Evolutionary conservation across 92 coral and sea anemone species (phyloP), one percentile per base, ranked within the genome.

Genomic region (Zoanthus sociatus): DNA sequence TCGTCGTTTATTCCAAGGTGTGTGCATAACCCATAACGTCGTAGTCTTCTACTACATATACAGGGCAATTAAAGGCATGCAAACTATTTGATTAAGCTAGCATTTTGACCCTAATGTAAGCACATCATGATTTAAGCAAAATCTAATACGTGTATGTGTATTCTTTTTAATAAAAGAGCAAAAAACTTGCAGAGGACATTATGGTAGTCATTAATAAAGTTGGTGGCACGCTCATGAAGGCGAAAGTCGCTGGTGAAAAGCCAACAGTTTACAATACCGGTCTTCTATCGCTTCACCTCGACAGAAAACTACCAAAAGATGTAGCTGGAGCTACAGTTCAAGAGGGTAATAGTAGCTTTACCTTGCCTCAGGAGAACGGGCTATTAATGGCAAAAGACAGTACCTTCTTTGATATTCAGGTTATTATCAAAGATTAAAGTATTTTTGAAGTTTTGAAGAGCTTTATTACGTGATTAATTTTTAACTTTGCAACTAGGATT

Each of bases 191-290:
- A 13, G 44, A 63, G 74, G 61, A 45, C 2, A 10, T 81, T 31
- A 14, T 81, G 31, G 4, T 20, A 7, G 75, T 81, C 5, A 68
- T 81, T 54, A 68, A 12, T 31, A 81, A 66, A 15, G 60, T 64
- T 47, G 18, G 46, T 17, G 73, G 46, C 53, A 66, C 75, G 15
- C 60, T 81, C 56, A 45, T 81, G 51, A 45, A 26, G 63, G n/a
- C 13, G 73, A 81, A 64, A 31, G 85, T 81, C 26, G 85, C 85
- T 11, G 85, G 60, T 20, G 85, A 81, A 66, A 81, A 68, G 11
- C 74, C 73, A 47, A 81, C 76, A 18, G 73, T 64, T 21, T 20
- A 64, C 31, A 44, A 45, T 6, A 44, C 85, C 9, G 60, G 21
- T 18, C 53, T 12, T 37, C 16, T 81, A 31, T 45, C 85, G 9